A percentile compares a stretch with the other conserved stretches of the same genome.
These are phyloP conservation scores for Spodoptera littoralis DNA, from an alignment of 2,888 invertebrate genomes.

Conservation along the genomic window DNA sequence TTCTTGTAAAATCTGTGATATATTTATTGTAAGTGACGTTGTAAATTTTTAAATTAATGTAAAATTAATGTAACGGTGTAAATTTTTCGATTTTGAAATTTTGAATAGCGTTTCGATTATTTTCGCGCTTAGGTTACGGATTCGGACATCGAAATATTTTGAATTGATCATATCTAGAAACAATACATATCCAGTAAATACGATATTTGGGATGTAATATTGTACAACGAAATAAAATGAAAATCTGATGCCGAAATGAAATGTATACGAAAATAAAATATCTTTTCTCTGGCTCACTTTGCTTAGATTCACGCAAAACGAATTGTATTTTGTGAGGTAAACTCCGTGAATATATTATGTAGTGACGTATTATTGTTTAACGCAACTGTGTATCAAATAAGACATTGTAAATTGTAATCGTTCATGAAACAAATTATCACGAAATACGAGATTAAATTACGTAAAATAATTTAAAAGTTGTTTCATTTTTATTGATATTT, in stretches of 20 bases:
- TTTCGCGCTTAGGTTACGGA: slow-evolving; percentile 57
- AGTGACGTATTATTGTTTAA: slow-evolving; percentile 78
- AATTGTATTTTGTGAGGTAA: slow-evolving; percentile 74
- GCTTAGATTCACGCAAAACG: slow-evolving; percentile 72
- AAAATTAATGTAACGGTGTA: slow-evolving; percentile 65
- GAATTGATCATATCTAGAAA: slow-evolving; percentile 82
- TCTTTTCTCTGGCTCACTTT: slow-evolving; percentile 67
- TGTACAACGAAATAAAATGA: slow-evolving; percentile 75
- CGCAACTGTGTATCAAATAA: slow-evolving; percentile 80
- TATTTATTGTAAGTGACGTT: slow-evolving; percentile 86
- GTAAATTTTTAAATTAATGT: slow-evolving; percentile 74
- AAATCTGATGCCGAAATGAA: slow-evolving; percentile 70
- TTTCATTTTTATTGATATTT: slow-evolving; percentile 41
- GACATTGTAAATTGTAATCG: slow-evolving; percentile 85
- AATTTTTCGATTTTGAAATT: slow-evolving; percentile 68
- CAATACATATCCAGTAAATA: slow-evolving; percentile 83
- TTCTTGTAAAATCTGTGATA: slow-evolving; percentile 89
- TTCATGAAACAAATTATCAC: slow-evolving; percentile 81
- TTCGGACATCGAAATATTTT: slow-evolving; percentile 63
- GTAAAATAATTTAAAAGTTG: slow-evolving; percentile 67
- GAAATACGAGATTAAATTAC: slow-evolving; percentile 82
- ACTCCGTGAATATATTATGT: slow-evolving; percentile 74
- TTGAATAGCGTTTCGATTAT: slow-evolving; percentile 57
- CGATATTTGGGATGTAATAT: slow-evolving; percentile 69
- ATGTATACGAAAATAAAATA: slow-evolving; percentile 83